phyloP scores from a whole-genome alignment of 2,888 invertebrate species.

The Bugulina stolonifera region DNA sequence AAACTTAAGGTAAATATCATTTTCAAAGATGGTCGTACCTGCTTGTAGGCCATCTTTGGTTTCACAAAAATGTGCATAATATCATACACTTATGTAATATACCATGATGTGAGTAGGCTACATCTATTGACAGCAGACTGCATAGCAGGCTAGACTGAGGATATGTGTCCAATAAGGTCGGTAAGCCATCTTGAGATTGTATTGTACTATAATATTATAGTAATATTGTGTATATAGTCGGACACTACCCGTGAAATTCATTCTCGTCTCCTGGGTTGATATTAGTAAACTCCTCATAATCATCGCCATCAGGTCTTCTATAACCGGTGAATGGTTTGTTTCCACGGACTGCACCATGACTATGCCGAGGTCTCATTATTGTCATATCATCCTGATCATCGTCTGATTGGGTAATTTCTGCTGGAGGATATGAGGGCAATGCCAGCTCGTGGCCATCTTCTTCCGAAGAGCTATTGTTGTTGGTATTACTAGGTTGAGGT shows the following conservation, averaged over 20 bases:
- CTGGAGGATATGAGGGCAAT: not conserved
- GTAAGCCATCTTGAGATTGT: too few species aligned
- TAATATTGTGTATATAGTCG: too few species aligned
- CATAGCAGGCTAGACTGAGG: too few species aligned
- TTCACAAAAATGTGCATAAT: too few species aligned
- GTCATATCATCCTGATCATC: conserved; percentile 8
- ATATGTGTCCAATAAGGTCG: too few species aligned
- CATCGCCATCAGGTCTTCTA: not conserved
- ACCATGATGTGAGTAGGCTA: too few species aligned
- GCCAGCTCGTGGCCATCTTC: not conserved
- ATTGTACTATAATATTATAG: too few species aligned
- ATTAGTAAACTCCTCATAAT: not conserved
- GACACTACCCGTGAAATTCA: not conserved
- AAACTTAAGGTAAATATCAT: too few species aligned
- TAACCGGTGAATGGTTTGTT: not conserved
- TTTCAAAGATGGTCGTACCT: too few species aligned
- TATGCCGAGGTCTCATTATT: conserved; percentile 2
- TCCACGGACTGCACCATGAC: not conserved
- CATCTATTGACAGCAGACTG: too few species aligned
- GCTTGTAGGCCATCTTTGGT: too few species aligned
- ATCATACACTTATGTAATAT: too few species aligned
- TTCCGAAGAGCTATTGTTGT: not conserved
- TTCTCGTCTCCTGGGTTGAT: not conserved
- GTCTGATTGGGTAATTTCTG: not conserved
- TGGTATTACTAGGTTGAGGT: not conserved